These are phyloP conservation scores for Actinemys pallida DNA, from an alignment of 2,113 vertebrate genomes.

Conservation along the genomic window DNA sequence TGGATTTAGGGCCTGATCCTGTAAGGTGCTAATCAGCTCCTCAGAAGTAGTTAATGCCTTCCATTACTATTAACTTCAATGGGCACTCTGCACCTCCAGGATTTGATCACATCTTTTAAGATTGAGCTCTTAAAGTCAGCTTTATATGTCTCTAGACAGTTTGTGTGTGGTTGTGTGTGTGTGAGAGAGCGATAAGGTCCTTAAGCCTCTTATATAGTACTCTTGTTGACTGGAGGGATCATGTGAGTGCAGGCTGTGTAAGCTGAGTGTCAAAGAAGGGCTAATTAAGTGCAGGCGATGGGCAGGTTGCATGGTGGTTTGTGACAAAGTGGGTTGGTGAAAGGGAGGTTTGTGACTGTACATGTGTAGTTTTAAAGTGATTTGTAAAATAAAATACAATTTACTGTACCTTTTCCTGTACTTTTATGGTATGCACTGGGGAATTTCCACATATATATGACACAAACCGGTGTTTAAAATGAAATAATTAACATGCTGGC, in stretches of 20 bases:
- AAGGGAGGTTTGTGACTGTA: background rate
- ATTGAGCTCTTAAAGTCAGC: background rate
- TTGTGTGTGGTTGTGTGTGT: background rate
- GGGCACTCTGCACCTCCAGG: background rate
- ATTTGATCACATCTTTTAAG: background rate
- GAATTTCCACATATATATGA: background rate
- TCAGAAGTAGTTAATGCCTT: background rate
- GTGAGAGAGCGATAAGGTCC: background rate
- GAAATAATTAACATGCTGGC: background rate
- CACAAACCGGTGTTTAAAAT: background rate
- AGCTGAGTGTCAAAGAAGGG: background rate
- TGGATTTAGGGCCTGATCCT: background rate
- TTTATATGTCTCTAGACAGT: background rate
- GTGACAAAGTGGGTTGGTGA: background rate
- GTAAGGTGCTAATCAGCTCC: background rate
- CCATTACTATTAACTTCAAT: background rate
- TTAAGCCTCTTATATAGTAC: background rate
- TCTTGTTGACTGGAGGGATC: background rate
- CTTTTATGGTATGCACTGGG: background rate
- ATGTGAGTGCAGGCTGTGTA: background rate
- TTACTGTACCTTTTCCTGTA: background rate
- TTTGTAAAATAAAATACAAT: background rate
- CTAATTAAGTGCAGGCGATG: background rate
- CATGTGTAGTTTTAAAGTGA: background rate
- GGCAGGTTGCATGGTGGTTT: background rate